phyloP scores from a whole-genome alignment of 2,888 invertebrate species.

The Drosophila peninsularis region DNA sequence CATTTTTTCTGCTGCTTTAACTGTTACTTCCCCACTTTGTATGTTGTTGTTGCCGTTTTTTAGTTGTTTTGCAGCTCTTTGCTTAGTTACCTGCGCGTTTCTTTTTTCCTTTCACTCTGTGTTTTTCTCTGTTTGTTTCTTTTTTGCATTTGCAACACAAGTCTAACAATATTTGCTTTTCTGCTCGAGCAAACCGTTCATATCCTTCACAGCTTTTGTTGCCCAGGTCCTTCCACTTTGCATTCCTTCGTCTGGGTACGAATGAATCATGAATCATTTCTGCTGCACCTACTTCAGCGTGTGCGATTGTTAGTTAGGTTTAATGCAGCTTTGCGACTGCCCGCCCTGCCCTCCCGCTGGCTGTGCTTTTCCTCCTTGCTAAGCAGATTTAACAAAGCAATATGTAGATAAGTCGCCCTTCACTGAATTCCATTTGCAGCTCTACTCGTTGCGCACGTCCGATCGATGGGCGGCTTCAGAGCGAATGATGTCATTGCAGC shows the following conservation, averaged over 20 bases:
- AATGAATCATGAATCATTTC: conserved; percentile 75
- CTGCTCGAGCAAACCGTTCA: conserved; percentile 44
- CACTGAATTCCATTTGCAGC: conserved; percentile 50
- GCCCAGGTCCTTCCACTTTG: conserved; percentile 61
- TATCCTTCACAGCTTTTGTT: conserved; percentile 46
- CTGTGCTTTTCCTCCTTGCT: conserved; percentile 10
- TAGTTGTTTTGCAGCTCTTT: conserved; percentile 35
- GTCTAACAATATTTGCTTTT: conserved; percentile 78
- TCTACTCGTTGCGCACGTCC: conserved; percentile 11
- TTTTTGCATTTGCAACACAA: conserved; percentile 57
- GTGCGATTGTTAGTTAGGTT: conserved; percentile 49
- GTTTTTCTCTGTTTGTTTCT: not conserved
- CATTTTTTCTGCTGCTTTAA: conserved; percentile 63
- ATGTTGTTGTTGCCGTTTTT: not conserved
- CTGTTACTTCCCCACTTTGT: conserved; percentile 25
- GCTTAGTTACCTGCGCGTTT: conserved; percentile 46
- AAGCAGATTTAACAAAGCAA: conserved; percentile 65
- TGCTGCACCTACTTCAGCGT: conserved; percentile 51
- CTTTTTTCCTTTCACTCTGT: conserved; percentile 17
- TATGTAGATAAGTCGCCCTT: conserved; percentile 57
- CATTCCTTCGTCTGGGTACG: conserved; percentile 62
- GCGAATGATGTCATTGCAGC: conserved; percentile 43
- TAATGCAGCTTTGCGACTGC: conserved; percentile 65
- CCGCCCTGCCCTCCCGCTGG: not conserved
- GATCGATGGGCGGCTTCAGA: conserved; percentile 43